These are phyloP conservation scores for Pemphigus obesinymphae DNA, from an alignment of 1,140 invertebrate genomes.

Conservation along the genomic window DNA sequence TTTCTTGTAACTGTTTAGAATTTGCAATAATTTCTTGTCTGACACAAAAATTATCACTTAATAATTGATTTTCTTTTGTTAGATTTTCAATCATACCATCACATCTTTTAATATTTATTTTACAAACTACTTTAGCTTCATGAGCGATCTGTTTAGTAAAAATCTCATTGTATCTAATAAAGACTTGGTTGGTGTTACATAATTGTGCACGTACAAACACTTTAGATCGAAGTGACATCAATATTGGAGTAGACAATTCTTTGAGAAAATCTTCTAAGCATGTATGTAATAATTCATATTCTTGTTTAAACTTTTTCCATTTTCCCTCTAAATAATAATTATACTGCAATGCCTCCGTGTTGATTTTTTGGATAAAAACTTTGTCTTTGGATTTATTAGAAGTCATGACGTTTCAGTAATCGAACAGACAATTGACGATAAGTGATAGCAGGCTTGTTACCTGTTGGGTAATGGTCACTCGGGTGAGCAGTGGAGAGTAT, in stretches of 20 bases:
- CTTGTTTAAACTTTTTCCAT: conserved; percentile 44
- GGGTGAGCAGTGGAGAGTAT: no score
- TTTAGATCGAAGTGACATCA: conserved; percentile 61
- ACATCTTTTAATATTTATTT: conserved; percentile 57
- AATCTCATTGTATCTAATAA: conserved; percentile 65
- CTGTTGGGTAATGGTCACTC: no score
- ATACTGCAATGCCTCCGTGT: neutral
- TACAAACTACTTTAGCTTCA: conserved; percentile 60
- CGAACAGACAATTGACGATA: no score
- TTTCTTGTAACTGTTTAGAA: conserved; percentile 55
- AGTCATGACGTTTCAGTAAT: no score
- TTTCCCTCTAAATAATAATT: neutral
- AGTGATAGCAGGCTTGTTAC: no score
- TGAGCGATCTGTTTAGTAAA: conserved; percentile 65
- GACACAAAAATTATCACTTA: conserved; percentile 51
- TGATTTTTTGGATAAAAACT: no score
- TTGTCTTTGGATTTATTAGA: no score
- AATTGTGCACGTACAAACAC: conserved; percentile 66
- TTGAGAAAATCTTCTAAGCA: conserved; percentile 42
- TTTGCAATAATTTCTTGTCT: conserved; percentile 50
- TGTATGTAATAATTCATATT: conserved; percentile 42
- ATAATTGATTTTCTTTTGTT: conserved; percentile 53
- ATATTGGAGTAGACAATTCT: conserved; percentile 52
- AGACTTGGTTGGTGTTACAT: conserved; percentile 68
- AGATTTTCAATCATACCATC: conserved; percentile 54